A percentile compares a stretch with the other conserved stretches of the same genome.
Evolutionary conservation across 2,113 vertebrate species (phyloP).

Genomic region (Hucho hucho): DNA sequence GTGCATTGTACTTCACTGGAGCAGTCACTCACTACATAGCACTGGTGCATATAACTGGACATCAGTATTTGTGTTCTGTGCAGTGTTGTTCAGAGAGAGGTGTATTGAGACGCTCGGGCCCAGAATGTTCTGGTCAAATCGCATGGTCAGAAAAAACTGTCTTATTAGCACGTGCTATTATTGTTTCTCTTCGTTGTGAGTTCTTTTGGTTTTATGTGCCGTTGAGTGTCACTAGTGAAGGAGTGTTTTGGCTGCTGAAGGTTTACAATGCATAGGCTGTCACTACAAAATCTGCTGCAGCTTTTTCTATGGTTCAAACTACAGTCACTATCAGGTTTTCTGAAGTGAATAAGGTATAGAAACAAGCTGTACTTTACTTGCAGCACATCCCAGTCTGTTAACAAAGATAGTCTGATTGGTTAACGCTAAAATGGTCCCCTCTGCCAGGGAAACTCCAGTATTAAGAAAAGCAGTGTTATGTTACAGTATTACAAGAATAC

Average conservation of each 20-base stretch:
- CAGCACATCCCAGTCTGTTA: constrained; percentile 27
- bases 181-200: constrained; percentile 30
- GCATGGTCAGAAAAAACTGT: constrained; percentile 7
- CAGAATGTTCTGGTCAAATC: no score
- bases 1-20: constrained; percentile 40
- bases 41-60: constrained; percentile 25
- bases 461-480: constrained; percentile 52
- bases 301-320: constrained; percentile 11
- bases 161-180: constrained; percentile 60
- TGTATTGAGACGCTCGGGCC: constrained; percentile 11
- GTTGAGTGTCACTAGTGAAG: constrained; percentile 4
- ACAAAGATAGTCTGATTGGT: background rate
- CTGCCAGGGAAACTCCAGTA: constrained; percentile 29
- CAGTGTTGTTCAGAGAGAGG: constrained; percentile 20
- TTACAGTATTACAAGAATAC: constrained; percentile 20
- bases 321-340: constrained; percentile 7
- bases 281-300: constrained; percentile 22
- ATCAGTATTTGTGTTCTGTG: background rate
- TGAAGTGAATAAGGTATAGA: constrained; percentile 34
- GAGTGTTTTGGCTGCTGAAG: constrained; percentile 16
- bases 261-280: constrained; percentile 32
- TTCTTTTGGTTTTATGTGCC: constrained; percentile 42
- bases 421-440: constrained; percentile 5
- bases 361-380: background rate
- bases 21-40: constrained; percentile 7